Base-by-base conservation (phyloP, 2,113 vertebrate species). In the Drymodes brunneopygia region DNA sequence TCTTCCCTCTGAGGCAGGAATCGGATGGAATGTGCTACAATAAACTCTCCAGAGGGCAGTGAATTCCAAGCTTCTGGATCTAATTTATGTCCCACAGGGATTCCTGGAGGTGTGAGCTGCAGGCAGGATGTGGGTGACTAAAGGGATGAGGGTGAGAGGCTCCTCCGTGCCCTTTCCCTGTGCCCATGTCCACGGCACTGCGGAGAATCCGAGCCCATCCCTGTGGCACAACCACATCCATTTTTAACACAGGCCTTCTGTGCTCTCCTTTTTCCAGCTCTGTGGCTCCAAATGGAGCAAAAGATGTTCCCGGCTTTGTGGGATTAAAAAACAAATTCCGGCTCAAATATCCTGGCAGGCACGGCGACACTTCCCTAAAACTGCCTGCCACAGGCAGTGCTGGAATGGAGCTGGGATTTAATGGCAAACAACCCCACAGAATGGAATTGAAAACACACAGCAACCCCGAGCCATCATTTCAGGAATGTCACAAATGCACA, bases 321-420 rank as follows among this genome's bases (percentile, higher is more conserved):
- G 66, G 79, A 88, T 88, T 75, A 35, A 73, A 72, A 67, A 15
- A 5, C 65, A 40, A 85, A 95, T n/a, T 36, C 17, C 3, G 0
- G 74, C 10, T 23, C 66, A 82, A 88, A 77, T 31, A 25, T 23
- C 50, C 86, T 88, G 91, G 93, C 93, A 84, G 83, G 24, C 74
- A 7, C 9, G 25, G 90, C 36, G 1, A 48, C 33, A 5, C 64
- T 67, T 18, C 8, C 38, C 85, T 77, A 19, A 48, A 86, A 72
- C 36, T 61, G 40, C 66, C 87, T 74, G 95, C 92, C 90, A 69
- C 61, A 21, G 90, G 87, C 95, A 75, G 51, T 70, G 66, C 67
- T 72, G 81, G 88, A 72, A 73, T 60, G 4, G 65, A 65, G 51
- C 7, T 29, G 40, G 84, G 66, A 42, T 82, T 70, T 35, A 44